phyloP scores from a whole-genome alignment of 2,113 vertebrate genomes.

The Psettodes erumei region DNA sequence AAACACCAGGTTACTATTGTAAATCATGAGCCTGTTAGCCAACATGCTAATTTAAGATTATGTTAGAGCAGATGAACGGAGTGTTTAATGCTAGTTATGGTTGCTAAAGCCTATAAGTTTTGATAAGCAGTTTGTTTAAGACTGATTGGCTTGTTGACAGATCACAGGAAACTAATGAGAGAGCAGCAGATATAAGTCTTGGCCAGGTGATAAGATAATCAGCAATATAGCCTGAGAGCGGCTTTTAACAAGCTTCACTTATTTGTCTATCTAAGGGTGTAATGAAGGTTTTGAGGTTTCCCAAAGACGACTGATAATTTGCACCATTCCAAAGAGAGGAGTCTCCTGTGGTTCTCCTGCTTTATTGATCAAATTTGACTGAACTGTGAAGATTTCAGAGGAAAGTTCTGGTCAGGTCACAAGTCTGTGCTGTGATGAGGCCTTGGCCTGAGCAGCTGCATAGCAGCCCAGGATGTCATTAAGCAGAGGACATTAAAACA shows the following conservation, averaged over 20 bases:
- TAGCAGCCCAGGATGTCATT: slow-evolving; percentile 44
- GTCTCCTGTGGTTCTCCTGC: background rate
- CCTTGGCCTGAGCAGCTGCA: slow-evolving; percentile 25
- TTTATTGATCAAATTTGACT: slow-evolving; percentile 23
- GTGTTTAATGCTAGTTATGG: background rate
- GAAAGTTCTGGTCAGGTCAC: slow-evolving; percentile 20
- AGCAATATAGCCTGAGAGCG: background rate
- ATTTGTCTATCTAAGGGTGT: background rate
- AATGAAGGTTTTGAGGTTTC: background rate
- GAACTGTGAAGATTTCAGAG: slow-evolving; percentile 15
- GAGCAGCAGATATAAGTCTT: background rate
- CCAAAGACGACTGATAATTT: slow-evolving; percentile 5
- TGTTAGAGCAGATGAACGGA: background rate
- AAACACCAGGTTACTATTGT: background rate
- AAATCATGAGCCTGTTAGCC: background rate
- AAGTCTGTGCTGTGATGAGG: slow-evolving; percentile 22
- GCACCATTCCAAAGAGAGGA: background rate
- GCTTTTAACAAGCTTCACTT: slow-evolving; percentile 10
- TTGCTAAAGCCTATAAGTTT: background rate
- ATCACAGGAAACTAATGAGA: slow-evolving; percentile 7
- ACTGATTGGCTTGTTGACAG: slow-evolving; percentile 25
- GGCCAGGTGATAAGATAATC: background rate
- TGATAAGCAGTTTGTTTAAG: background rate
- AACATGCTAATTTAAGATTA: background rate
- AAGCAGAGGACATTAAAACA: slow-evolving; percentile 41